A percentile compares a stretch with the other conserved stretches of the same genome.
phyloP scores from a whole-genome alignment of 2,113 vertebrate species.

The Cephalopholis sonnerati region DNA sequence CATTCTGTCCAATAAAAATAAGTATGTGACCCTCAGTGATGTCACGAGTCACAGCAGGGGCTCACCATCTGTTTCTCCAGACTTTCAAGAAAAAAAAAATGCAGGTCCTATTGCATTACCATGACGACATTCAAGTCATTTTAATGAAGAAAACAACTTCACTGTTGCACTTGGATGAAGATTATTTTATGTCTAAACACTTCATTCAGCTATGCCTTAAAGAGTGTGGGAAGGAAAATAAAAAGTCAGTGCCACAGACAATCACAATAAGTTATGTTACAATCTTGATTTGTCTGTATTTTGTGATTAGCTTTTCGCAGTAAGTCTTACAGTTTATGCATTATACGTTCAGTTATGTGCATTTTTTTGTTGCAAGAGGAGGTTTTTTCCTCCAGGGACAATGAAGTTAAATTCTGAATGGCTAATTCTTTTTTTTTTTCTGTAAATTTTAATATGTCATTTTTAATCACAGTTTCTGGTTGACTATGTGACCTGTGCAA shows the following conservation, averaged over 20 bases:
- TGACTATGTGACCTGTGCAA: slow-evolving; percentile 7
- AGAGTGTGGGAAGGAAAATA: slow-evolving; percentile 19
- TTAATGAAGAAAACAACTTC: slow-evolving; percentile 25
- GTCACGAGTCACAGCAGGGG: slow-evolving; percentile 47
- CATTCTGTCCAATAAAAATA: slow-evolving; percentile 76
- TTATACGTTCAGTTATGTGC: neutral
- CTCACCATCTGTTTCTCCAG: slow-evolving; percentile 32
- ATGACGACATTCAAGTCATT: slow-evolving; percentile 32
- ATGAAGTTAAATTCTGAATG: neutral
- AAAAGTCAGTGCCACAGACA: slow-evolving; percentile 71
- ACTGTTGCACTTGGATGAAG: neutral
- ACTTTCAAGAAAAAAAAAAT: slow-evolving; percentile 31
- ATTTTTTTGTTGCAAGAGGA: neutral
- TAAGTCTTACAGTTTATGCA: neutral
- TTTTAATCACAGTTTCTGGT: slow-evolving; percentile 11
- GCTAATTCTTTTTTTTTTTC: neutral
- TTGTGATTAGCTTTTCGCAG: neutral
- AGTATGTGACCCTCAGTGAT: slow-evolving; percentile 30
- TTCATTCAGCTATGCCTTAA: slow-evolving; percentile 48
- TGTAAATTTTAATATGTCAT: neutral
- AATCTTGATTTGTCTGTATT: slow-evolving; percentile 32
- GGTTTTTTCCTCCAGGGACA: neutral
- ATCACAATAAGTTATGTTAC: slow-evolving; percentile 50
- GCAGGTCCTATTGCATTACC: slow-evolving; percentile 27
- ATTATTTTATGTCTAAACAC: slow-evolving; percentile 47